Percentiles rank a stretch among this genome's conserved stretches.
These are phyloP conservation scores for Dynastes tityus DNA, from an alignment of 2,888 invertebrate species.

Conservation along the genomic window DNA sequence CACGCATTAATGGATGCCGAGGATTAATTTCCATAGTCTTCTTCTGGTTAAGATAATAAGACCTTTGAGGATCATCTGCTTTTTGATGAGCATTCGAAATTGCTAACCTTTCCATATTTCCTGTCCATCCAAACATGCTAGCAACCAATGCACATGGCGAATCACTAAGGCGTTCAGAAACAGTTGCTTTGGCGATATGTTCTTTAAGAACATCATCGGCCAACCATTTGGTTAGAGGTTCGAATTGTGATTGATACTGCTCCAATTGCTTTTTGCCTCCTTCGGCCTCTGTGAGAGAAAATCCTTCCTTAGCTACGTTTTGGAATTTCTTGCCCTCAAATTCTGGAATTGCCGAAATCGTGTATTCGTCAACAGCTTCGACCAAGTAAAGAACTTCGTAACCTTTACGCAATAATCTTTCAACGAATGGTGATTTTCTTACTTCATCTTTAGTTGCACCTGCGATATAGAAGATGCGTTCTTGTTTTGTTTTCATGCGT, in stretches of 20 bases:
- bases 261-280: constrained; percentile 84
- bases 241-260: constrained; percentile 83
- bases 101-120: constrained; percentile 98
- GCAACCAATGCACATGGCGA: constrained; percentile 98
- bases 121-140: constrained; percentile 98
- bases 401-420: constrained; percentile 92
- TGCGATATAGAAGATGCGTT: constrained; percentile 96
- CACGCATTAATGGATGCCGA: constrained; percentile 94
- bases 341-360: constrained; percentile 95
- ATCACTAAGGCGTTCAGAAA: constrained; percentile 90
- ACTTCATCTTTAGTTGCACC: constrained; percentile 91
- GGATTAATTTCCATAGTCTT: constrained; percentile 98
- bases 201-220: constrained; percentile 85
- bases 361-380: constrained; percentile 99
- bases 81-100: constrained; percentile 97
- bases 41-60: constrained; percentile 93
- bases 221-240: constrained; percentile 94
- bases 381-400: constrained; percentile 95
- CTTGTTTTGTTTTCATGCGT: constrained; percentile 96
- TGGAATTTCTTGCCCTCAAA: constrained; percentile 99
- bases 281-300: constrained; percentile 85
- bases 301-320: constrained; percentile 99
- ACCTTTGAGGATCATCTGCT: constrained; percentile 90
- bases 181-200: constrained; percentile 82
- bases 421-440: constrained; percentile 94